Base-by-base conservation (phyloP, 2,113 vertebrate genomes). In the Vulpes ferrilata region DNA sequence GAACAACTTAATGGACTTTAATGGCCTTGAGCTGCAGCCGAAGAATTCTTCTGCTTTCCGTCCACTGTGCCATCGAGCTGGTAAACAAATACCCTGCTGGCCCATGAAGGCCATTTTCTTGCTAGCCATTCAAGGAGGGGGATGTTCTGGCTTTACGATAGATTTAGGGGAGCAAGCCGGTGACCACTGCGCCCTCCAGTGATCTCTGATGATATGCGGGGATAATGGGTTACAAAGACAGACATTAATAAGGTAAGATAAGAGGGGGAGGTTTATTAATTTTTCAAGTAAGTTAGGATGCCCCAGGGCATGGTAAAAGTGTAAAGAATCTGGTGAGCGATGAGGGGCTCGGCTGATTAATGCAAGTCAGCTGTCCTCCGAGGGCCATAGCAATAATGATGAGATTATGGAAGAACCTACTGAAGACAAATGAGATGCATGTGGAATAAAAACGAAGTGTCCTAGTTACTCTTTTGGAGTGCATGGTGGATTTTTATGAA, bases 181-280 rank as follows among this genome's bases (percentile, higher is more conserved):
- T 98, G 96, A 98, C 98, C 98, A 98, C 97, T 74, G 97, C 96
- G 97, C 98, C 97, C 98, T 98, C 98, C 98, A 98, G 98, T 98
- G 98, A 98, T 99, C 98, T 99, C 98, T 51, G 76, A 98, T 98
- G 98, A 98, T 98, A 98, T 98, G 98, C 98, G 64, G 97, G 97
- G 98, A 99, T 99, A 99, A 99, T 99, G 98, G 98, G 98, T 99
- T 99, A 99, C 99, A 98, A 99, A 98, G 99, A 98, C 99, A 99
- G 98, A 99, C 99, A 99, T 99, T 99, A 99, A 99, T 99, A 99
- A 99, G 99, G 98, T 98, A 99, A 98, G 98, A 99, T 99, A 99
- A 99, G 99, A 99, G 98, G 98, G 98, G 99, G 98, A 99, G 99
- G 98, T 99, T 99, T 99, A 99, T 99, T 99, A 99, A 99, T 99